Evolutionary conservation across 2,888 invertebrate genomes (phyloP), one percentile per base, ranked within the genome.

Genomic region (Hydraecia micacea): DNA sequence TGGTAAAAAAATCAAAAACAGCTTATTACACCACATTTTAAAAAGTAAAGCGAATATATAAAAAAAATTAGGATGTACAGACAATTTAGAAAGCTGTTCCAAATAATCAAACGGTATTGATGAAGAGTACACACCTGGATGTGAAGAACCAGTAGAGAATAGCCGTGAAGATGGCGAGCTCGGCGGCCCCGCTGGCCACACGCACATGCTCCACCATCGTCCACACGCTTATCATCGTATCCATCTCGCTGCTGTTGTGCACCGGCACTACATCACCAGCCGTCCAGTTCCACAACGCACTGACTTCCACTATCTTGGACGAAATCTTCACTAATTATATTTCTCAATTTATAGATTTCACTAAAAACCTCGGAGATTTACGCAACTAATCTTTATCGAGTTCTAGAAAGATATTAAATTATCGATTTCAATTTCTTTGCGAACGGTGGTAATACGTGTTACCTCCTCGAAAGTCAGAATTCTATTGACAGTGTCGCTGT

Each of bases 91-190:
- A n/a, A 65, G 7, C 28, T 32, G 18, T 63, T 85, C 8, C 6
- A 9, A 11, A 39, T 60, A 68, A 80, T 11, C 18, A 36, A 15
- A 69, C 70, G 52, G 13, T 55, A 62, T 62, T 74, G 42, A 58
- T 81, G 66, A 70, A 62, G 66, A 62, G 65, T 84, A 85, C 85
- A 76, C 94, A 97, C 97, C 97, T 97, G 88, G 97, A 97, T 73
- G 97, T 97, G 93, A 97, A 97, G 94, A 97, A 97, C 96, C 97
- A 97, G 94, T 97, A 97, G 86, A 97, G 94, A 52, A 97, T 95
- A 79, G 97, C 97, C 86, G 97, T 97, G 94, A 97, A 97, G 93
- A 97, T 96, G 91, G 97, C 97, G 87, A 97, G 94, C 92, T 97
- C 97, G 67, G 97, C 97, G 79, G 97, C 96, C 11, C 97, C 97